Base-by-base conservation (phyloP, 2,113 vertebrate genomes). In the Sprattus sprattus region DNA sequence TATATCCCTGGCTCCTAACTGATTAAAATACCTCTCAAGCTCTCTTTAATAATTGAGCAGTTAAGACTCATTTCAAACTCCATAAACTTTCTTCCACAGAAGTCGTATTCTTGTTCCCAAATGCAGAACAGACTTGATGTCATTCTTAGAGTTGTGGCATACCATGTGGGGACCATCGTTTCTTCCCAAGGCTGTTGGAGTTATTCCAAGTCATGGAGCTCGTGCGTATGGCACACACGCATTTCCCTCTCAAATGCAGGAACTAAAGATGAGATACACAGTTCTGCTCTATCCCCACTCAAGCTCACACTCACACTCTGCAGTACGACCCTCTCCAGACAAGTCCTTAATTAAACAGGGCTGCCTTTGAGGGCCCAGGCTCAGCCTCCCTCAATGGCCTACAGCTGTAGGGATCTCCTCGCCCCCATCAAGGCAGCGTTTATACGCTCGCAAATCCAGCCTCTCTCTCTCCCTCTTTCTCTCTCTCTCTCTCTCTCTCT, bases 281-380 rank as follows among this genome's bases (percentile, higher is more conserved):
- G 20, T 25, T 8, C 8, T 2, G 64, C 25, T 28, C 10, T 71
- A 7, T 28, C 64, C 10, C 64, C 15, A 10, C 25, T 32, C 1
- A 18, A 54, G 52, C 47, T 49, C 47, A 49, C 47, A 49, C 10
- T 6, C 39, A 39, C 57, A 13, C 13, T 11, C 50, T 52, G 47
- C 47, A 49, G 1, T 49, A 11, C 47, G 10, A 11, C 47, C 47
- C 52, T 54, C 52, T 54, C 52, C 16, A 18, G 16, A 15, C 16
- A 15, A 15, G 13, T 18, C 16, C 52, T 18, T 54, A 54, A 54
- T 54, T 54, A 54, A 54, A 54, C 52, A 54, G 52, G 52, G 52
- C 52, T 71, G 64, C 64, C 39, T 85, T 81, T 44, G 57, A 84
- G 10, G 46, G 16, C 75, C 44, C 75, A n/a, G 83, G 81, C 80